Evolutionary conservation across 1,140 invertebrate species (phyloP).

Genomic region (Megathymus violae): DNA sequence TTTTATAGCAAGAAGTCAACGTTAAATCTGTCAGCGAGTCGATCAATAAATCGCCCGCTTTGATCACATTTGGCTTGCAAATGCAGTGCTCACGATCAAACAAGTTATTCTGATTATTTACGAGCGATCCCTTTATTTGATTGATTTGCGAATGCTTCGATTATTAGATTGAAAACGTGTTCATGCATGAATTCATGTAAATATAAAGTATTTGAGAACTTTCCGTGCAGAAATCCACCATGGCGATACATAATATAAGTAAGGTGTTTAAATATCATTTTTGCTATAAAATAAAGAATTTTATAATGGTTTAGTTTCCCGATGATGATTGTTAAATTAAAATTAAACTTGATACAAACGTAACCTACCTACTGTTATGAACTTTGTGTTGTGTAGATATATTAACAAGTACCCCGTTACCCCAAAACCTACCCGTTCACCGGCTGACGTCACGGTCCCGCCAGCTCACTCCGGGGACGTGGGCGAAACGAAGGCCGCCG

Average conservation of each 20-base stretch:
- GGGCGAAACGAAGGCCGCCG: slow-evolving; percentile 1
- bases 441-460: slow-evolving; percentile 12
- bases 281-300: too few relatives aligned
- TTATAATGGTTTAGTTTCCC: too few relatives aligned
- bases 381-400: too few relatives aligned
- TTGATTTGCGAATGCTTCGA: neutral
- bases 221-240: too few relatives aligned
- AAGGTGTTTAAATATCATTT: too few relatives aligned
- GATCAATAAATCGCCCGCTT: neutral
- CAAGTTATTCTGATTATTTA: neutral
- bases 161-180: neutral
- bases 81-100: slow-evolving; percentile 10
- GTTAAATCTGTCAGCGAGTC: neutral
- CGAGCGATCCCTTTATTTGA: neutral
- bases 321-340: too few relatives aligned
- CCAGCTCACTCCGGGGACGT: neutral
- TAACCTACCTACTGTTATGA: too few relatives aligned
- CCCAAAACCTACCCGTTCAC: neutral
- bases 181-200: neutral
- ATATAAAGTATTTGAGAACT: neutral
- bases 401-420: neutral
- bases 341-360: too few relatives aligned
- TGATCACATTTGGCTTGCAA: neutral
- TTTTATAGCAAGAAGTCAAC: slow-evolving; percentile 2
- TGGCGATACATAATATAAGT: too few relatives aligned